These are phyloP conservation scores for Pycnomerus fuliginosus DNA, from an alignment of 2,888 invertebrate genomes.

Conservation along the genomic window DNA sequence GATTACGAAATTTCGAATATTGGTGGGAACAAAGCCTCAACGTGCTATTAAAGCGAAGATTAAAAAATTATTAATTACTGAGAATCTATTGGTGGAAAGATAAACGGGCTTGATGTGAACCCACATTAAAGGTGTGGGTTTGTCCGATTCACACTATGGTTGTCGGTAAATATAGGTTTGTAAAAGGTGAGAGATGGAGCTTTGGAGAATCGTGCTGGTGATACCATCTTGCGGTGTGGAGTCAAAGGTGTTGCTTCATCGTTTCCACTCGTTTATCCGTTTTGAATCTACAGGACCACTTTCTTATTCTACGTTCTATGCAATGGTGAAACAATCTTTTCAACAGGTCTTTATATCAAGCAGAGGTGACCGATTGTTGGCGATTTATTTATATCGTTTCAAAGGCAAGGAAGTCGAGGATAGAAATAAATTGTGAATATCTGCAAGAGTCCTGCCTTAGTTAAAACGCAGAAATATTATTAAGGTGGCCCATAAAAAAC, in stretches of 20 bases:
- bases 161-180: slow-evolving; percentile 42
- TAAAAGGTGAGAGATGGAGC: slow-evolving; percentile 16
- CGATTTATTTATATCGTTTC: too few species aligned
- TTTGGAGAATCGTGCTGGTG: slow-evolving; percentile 40
- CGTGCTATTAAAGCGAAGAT: slow-evolving; percentile 13
- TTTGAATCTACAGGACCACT: slow-evolving; percentile 15
- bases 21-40: too few species aligned
- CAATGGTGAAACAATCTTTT: slow-evolving; percentile 6
- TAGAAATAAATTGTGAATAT: too few species aligned
- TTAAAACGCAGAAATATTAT: too few species aligned
- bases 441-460: too few species aligned
- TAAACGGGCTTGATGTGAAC: slow-evolving; percentile 8
- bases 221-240: slow-evolving; percentile 36
- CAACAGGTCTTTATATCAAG: too few species aligned
- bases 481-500: too few species aligned
- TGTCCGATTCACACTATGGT: slow-evolving; percentile 40
- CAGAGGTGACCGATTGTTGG: slow-evolving; percentile 7
- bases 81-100: slow-evolving; percentile 8
- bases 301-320: slow-evolving; percentile 13
- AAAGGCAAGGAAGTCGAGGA: too few species aligned
- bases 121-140: slow-evolving; percentile 35
- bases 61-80: slow-evolving; percentile 18
- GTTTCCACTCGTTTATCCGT: slow-evolving; percentile 18
- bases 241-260: slow-evolving; percentile 27
- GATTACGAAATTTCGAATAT: too few species aligned